Evolutionary conservation across 1,140 invertebrate genomes (phyloP), one percentile per base, ranked within the genome.

Genomic region (Platyura marginata): DNA sequence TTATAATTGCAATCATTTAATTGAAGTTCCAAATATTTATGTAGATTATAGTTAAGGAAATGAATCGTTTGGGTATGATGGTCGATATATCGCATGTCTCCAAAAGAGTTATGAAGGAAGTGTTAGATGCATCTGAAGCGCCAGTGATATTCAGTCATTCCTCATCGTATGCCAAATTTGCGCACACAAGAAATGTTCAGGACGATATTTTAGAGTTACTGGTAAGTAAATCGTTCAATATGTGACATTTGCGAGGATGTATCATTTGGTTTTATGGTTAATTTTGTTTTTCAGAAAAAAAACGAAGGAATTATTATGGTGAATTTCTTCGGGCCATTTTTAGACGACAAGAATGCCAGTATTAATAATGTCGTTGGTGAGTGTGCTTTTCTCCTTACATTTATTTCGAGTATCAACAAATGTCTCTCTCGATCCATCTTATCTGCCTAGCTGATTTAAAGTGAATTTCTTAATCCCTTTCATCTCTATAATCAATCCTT

Each of bases 121-220:
- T 77, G 4, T 70, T 88, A 48, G 62, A 65, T 4, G 57, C 75
- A 11, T 74, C 79, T 1, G 65, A 66, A 48, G 81, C 84, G 0
- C 85, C 85, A 0, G 78, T 88, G 44, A 83, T 90, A 50, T 90
- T 83, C 65, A 82, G 78, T 46, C 85, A 90, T 59, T 85, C 81
- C 1, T 80, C 77, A 2, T 82, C 79, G 9, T 79, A 76, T 57
- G 69, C 71, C 18, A 58, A 85, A 9, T 87, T 83, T 62, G 73
- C 77, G 46, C 76, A 81, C 48, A 72, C 75, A 45, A 60, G 85
- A 51, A 90, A 90, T 58, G 83, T 87, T 21, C 79, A 77, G 43
- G 82, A 78, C 54, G 72, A 79, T 46, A 75, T 84, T 44, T 72
- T 88, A 42, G 63, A 71, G 50, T 65, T 69, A 51, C 57, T 82